These are phyloP conservation scores for Esox niger DNA, from an alignment of 2,113 vertebrate species.

Conservation along the genomic window DNA sequence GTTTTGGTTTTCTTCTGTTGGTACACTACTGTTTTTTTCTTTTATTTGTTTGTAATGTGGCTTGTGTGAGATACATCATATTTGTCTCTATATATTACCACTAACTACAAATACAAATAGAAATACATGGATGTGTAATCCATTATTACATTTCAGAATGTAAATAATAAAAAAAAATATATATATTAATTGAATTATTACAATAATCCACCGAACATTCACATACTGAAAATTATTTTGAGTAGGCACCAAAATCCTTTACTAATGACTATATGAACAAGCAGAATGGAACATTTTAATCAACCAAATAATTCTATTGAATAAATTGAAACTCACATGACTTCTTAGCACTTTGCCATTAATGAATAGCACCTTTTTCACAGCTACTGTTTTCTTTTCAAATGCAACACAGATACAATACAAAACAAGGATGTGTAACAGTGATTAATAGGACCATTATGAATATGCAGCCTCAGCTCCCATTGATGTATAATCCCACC, in stretches of 20 bases:
- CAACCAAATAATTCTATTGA: constrained; percentile 42
- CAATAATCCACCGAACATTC: background rate
- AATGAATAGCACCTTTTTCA: constrained; percentile 37
- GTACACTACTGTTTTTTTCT: no score
- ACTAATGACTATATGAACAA: background rate
- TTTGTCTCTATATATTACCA: no score
- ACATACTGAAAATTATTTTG: no score
- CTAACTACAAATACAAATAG: no score
- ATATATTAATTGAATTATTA: background rate
- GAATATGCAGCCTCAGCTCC: background rate
- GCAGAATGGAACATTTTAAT: constrained; percentile 42
- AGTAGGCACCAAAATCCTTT: background rate
- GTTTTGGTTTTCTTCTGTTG: no score
- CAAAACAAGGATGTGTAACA: constrained; percentile 37
- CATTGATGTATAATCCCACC: background rate
- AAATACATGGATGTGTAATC: no score
- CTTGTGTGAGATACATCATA: no score
- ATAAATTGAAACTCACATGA: constrained; percentile 48
- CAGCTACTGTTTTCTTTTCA: constrained; percentile 43
- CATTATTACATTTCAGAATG: no score
- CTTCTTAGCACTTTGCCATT: constrained; percentile 4
- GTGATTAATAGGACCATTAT: constrained; percentile 54
- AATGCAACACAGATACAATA: constrained; percentile 42
- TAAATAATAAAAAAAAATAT: no score
- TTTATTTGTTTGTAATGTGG: no score